A percentile compares a stretch with the other conserved stretches of the same genome.
Evolutionary conservation across 2,113 vertebrate genomes (phyloP).

Genomic region (Crotalus tigris): DNA sequence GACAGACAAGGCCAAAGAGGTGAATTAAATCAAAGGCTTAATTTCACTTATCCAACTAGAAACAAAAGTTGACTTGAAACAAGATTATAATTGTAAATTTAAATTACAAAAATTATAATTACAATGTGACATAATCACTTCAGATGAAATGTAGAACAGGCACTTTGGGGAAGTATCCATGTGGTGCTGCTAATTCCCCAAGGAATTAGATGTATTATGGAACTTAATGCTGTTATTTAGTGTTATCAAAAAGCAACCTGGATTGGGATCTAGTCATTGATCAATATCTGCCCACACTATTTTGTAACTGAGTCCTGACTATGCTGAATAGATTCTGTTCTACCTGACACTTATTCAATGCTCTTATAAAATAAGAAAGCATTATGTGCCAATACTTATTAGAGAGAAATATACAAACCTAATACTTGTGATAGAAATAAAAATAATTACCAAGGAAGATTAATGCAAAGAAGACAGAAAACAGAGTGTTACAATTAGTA

Average conservation of each 20-base stretch:
- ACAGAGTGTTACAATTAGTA: neutral
- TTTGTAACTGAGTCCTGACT: neutral
- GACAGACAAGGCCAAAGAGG: neutral
- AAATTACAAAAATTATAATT: slow-evolving; percentile 9
- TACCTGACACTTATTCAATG: neutral
- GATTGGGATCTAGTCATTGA: neutral
- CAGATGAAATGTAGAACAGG: neutral
- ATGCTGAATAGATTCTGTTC: neutral
- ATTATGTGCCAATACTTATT: neutral
- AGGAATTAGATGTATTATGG: neutral
- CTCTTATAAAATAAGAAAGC: neutral
- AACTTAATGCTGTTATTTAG: neutral
- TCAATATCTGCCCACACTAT: neutral
- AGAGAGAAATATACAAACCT: neutral
- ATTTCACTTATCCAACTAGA: neutral
- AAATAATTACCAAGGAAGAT: neutral
- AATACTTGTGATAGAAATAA: neutral
- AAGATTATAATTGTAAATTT: neutral
- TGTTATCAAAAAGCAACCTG: neutral
- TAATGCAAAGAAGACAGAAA: neutral
- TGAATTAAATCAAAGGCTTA: neutral
- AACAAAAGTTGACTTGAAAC: neutral
- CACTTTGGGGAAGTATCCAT: neutral
- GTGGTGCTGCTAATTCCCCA: neutral
- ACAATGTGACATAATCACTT: neutral